phyloP scores from a whole-genome alignment of 2,113 vertebrate genomes.

The Dasyprocta punctata region DNA sequence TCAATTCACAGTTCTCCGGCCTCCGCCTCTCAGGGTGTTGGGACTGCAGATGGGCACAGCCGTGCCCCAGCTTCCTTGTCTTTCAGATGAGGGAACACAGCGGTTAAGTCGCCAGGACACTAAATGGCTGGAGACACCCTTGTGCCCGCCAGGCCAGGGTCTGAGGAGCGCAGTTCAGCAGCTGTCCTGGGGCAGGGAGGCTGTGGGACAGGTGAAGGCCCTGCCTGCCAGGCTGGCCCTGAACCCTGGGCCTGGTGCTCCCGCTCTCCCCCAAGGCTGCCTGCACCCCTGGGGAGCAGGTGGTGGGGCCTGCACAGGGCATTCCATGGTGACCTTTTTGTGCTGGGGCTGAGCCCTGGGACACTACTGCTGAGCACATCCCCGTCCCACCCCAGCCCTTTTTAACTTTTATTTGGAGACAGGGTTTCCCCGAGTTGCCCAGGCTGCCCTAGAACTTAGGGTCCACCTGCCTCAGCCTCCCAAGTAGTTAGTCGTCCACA shows the following conservation, averaged over 20 bases:
- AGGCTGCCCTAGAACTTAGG: background rate
- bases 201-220: background rate
- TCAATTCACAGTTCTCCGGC: background rate
- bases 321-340: background rate
- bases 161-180: background rate
- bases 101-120: background rate
- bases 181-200: background rate
- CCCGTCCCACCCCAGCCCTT: background rate
- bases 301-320: too few species aligned
- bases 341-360: background rate
- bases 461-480: background rate
- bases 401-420: background rate
- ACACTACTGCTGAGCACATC: background rate
- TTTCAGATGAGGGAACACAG: background rate
- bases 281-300: background rate
- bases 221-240: too few species aligned
- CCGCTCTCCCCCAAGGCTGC: rapidly evolving
- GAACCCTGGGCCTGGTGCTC: background rate
- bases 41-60: background rate
- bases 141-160: background rate
- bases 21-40: background rate
- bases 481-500: background rate
- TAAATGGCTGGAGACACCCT: background rate
- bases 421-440: background rate
- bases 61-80: background rate